A percentile compares a stretch with the other conserved stretches of the same genome.
Conservation (phyloP, 2,797 vertebrate genomes). For the Tenualosa ilisha region DNA sequence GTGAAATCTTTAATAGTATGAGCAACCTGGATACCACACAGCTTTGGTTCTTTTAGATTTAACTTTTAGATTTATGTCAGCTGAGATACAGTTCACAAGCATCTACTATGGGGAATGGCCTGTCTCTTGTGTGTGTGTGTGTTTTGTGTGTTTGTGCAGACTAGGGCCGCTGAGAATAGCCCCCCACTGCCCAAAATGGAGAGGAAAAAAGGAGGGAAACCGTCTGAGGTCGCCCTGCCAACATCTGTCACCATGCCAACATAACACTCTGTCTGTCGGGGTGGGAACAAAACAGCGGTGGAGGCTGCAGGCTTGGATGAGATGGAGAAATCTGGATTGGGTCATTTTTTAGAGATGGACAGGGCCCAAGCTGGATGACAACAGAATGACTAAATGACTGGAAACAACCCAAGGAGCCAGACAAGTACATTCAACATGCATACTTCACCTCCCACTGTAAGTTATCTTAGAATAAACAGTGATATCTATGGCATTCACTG, state of each 20-base stretch:
- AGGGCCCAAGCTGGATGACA: neutral
- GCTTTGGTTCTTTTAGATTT: too few relatives aligned
- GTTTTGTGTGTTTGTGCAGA: neutral
- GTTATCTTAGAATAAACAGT: neutral
- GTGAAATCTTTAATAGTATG: too few relatives aligned
- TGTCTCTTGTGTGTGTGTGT: conserved; percentile 17
- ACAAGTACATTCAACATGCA: neutral
- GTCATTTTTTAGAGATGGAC: conserved; percentile 12
- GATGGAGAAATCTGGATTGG: conserved; percentile 20
- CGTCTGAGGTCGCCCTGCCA: conserved; percentile 30
- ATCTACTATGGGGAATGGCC: neutral
- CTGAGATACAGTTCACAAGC: neutral
- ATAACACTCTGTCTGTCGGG: conserved; percentile 36
- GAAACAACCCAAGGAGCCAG: neutral
- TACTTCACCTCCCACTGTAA: neutral
- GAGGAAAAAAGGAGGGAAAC: conserved; percentile 2
- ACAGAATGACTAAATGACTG: neutral
- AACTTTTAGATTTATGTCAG: too few relatives aligned
- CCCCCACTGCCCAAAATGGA: conserved; percentile 2
- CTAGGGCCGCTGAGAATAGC: conserved; percentile 12
- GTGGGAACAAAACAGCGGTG: conserved; percentile 4
- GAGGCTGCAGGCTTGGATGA: neutral
- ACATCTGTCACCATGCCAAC: conserved; percentile 55
- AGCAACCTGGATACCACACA: too few relatives aligned
- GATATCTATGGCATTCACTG: neutral